These are phyloP conservation scores for Pitangus sulphuratus DNA, from an alignment of 2,797 vertebrate species.

Conservation along the genomic window DNA sequence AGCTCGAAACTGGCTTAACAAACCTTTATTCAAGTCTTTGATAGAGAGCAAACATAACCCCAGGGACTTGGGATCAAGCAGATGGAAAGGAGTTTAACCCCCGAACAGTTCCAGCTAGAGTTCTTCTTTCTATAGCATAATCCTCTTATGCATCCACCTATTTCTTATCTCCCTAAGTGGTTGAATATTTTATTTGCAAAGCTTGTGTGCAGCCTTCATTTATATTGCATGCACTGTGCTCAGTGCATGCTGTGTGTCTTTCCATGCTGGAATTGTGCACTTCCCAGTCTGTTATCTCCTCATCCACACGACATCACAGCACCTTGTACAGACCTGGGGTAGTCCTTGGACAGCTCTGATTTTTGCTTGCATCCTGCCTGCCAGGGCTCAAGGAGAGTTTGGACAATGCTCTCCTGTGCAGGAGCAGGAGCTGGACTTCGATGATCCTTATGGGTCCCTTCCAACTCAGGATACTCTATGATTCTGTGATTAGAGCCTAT, in stretches of 20 bases:
- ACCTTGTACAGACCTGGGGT: not conserved
- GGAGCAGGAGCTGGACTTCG: not conserved
- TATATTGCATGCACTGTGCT: not conserved
- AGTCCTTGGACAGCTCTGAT: not conserved
- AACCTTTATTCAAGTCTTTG: not conserved
- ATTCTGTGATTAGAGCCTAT: not conserved
- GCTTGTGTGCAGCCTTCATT: not conserved
- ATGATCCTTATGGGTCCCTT: not conserved
- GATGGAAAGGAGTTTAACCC: conserved; percentile 25
- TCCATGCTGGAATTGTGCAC: not conserved
- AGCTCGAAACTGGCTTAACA: not conserved
- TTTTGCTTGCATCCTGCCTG: not conserved
- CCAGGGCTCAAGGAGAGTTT: not conserved
- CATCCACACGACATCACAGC: accelerated
- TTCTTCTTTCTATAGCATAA: not conserved
- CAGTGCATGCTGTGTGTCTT: not conserved
- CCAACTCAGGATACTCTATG: not conserved
- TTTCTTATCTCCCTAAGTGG: conserved; percentile 17
- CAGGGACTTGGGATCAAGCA: not conserved
- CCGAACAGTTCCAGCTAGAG: not conserved
- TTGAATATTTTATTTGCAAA: conserved; percentile 17
- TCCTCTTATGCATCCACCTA: conserved; percentile 2
- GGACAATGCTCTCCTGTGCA: not conserved
- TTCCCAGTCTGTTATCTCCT: not conserved
- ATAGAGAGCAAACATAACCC: not conserved